Conservation (phyloP, 2,888 invertebrate genomes). For the Panzeria rudis region DNA sequence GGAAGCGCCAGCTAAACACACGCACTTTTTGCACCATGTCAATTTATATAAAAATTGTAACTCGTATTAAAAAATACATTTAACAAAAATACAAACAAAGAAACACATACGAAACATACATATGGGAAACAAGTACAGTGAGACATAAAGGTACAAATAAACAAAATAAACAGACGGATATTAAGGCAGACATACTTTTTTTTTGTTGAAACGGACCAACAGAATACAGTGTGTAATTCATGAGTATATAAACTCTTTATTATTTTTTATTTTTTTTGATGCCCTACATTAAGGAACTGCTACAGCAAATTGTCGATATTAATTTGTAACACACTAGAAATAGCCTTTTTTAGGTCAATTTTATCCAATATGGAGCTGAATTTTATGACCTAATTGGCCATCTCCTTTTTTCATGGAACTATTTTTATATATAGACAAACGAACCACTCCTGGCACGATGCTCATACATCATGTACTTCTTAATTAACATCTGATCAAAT, state of each 20-base stretch:
- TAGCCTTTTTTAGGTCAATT: too few relatives aligned
- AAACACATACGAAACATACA: neutral
- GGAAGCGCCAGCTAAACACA: slow-evolving; percentile 68
- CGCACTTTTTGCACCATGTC: slow-evolving; percentile 70
- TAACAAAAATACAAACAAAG: neutral
- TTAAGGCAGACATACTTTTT: slow-evolving; percentile 13
- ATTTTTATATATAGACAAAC: too few relatives aligned
- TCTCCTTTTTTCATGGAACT: too few relatives aligned
- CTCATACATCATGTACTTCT: too few relatives aligned
- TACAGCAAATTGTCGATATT: neutral
- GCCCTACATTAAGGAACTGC: neutral
- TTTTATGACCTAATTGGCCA: too few relatives aligned
- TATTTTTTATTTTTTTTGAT: neutral
- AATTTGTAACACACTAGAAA: neutral
- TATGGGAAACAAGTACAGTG: slow-evolving; percentile 14
- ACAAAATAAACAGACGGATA: slow-evolving; percentile 1
- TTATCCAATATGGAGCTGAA: too few relatives aligned
- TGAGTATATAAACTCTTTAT: slow-evolving; percentile 15
- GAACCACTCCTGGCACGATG: too few relatives aligned
- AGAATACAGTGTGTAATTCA: slow-evolving; percentile 7
- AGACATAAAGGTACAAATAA: slow-evolving; percentile 6
- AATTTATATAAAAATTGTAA: slow-evolving; percentile 68
- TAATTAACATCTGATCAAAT: too few relatives aligned
- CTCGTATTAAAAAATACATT: slow-evolving; percentile 38
- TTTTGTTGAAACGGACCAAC: neutral